Evolutionary conservation across 1,140 invertebrate species (phyloP), one percentile per base, ranked within the genome.

Genomic region (Chionoecetes opilio): DNA sequence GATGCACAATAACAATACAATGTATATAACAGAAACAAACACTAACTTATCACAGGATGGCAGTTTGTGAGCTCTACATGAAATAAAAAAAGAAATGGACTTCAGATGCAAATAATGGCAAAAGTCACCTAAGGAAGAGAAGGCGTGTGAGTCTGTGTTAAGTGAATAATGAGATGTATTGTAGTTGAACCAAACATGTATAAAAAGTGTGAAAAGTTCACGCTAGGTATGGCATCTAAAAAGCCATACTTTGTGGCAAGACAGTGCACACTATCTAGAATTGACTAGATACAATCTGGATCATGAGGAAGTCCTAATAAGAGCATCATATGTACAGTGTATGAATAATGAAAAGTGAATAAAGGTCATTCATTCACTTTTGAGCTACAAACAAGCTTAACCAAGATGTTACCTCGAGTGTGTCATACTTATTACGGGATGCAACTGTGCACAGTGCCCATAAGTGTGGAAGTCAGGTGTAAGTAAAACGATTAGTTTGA

Each of bases 51-150:
- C 63, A 75, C 63, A 75, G 21, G 63, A 11, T 75, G 63, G 21
- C 63, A 75, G 63, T 75, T 17, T 75, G 63, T 75, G 63, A n/a
- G 63, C 63, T n/a, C 63, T 75, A 75, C 63, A 75, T 75, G 63
- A 75, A 75, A 75, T 75, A 75, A 75, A 75, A 75, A 75, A n/a
- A 75, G 63, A 75, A 46, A 75, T 75, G 21, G n/a, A n/a, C 63
- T 75, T 75, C 11, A 75, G 63, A 75, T 75, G 63, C 63, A 75
- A 75, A 75, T 75, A 75, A 26, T n/a, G n/a, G 21, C n/a, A n/a
- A 21, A n/a, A 75, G 63, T 75, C n/a, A 75, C 8, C 5, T 75
- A 75, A 21, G 2, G 21, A 17, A 75, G 8, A n/a, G 63, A 75
- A n/a, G 21, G 63, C n/a, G 63, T 75, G 63, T 75, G 11, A n/a